Conservation (phyloP, 1,140 invertebrate species). For the Magallana ariakensis region DNA sequence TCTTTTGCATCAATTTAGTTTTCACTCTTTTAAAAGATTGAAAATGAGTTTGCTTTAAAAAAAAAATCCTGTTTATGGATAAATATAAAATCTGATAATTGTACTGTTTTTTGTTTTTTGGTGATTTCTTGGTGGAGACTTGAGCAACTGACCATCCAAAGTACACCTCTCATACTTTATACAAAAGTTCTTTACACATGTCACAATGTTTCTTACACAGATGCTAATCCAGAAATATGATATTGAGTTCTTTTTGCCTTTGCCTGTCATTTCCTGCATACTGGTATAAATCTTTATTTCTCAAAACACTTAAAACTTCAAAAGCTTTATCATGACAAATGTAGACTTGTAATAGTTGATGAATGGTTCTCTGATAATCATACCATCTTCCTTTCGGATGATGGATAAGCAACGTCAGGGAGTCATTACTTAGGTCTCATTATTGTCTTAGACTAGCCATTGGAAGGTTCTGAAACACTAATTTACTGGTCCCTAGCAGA, state of each 20-base stretch:
- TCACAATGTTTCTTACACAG: constrained; percentile 13
- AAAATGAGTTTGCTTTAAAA: too few species aligned
- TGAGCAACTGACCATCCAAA: too few species aligned
- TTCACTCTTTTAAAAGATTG: too few species aligned
- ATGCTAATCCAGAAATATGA: constrained; percentile 12
- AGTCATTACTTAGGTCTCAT: constrained; percentile 33
- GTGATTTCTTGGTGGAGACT: too few species aligned
- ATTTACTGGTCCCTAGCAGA: constrained; percentile 7
- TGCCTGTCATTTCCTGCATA: constrained; percentile 26
- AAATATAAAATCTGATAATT: too few species aligned
- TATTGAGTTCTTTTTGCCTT: not conserved
- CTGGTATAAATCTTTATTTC: constrained; percentile 5
- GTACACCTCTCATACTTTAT: not conserved
- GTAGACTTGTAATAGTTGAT: constrained; percentile 33
- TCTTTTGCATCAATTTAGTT: too few species aligned
- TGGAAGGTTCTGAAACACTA: not conserved
- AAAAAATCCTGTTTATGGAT: too few species aligned
- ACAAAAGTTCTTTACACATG: not conserved
- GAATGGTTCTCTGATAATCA: not conserved
- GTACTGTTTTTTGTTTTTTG: too few species aligned
- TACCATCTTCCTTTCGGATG: constrained; percentile 18
- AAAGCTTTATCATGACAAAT: constrained; percentile 38
- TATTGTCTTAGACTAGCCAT: constrained; percentile 27
- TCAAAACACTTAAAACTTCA: constrained; percentile 34
- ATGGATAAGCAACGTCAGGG: not conserved